phyloP scores from a whole-genome alignment of 2,797 vertebrate species.

The Adrianichthys oophorus region DNA sequence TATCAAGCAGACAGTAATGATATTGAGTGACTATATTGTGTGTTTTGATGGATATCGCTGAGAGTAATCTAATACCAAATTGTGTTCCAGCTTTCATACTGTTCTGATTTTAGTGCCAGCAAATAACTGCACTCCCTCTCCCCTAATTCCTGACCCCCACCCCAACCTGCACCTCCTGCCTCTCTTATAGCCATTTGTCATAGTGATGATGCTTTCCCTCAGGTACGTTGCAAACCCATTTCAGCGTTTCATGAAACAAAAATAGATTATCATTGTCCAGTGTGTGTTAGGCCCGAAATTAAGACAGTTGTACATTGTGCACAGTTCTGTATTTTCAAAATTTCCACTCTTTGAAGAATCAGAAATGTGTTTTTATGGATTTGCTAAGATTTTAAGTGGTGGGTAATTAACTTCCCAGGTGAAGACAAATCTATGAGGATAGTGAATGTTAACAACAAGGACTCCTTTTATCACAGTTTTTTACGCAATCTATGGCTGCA shows the following conservation, averaged over 20 bases:
- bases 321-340: constrained; percentile 31
- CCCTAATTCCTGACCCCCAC: constrained; percentile 30
- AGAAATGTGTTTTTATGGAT: neutral
- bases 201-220: constrained; percentile 65
- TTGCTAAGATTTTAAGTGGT: constrained; percentile 22
- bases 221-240: constrained; percentile 71
- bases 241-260: constrained; percentile 61
- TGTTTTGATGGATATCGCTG: constrained; percentile 75
- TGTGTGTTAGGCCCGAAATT: constrained; percentile 52
- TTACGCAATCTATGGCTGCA: constrained; percentile 7
- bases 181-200: constrained; percentile 68
- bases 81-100: constrained; percentile 70
- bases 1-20: constrained; percentile 69
- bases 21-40: constrained; percentile 72
- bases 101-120: constrained; percentile 60
- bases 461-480: constrained; percentile 3
- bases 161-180: constrained; percentile 19
- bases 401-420: constrained; percentile 44
- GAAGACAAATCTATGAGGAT: constrained; percentile 12
- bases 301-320: constrained; percentile 53
- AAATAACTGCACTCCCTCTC: constrained; percentile 54
- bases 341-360: constrained; percentile 27
- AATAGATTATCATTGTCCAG: constrained; percentile 68
- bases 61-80: constrained; percentile 73
- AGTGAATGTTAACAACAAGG: constrained; percentile 14